phyloP scores from a whole-genome alignment of 2,113 vertebrate species.

The Lagopus leucura region DNA sequence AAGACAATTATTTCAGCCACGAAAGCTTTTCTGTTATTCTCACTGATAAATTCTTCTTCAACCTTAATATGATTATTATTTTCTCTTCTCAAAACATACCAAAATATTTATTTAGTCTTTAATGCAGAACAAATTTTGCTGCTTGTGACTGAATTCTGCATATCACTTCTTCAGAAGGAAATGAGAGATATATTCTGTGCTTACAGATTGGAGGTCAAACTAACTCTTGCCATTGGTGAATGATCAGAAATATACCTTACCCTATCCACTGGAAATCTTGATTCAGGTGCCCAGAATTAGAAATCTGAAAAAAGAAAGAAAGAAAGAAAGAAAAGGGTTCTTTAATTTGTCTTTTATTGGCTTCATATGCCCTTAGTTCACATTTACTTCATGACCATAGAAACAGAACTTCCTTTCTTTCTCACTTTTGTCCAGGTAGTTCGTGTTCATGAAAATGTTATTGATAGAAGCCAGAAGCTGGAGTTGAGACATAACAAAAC shows the following conservation, averaged over 20 bases:
- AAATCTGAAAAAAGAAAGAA: background rate
- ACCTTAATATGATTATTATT: background rate
- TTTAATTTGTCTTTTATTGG: fast-evolving
- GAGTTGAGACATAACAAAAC: background rate
- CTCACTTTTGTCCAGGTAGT: background rate
- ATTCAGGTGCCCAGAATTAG: background rate
- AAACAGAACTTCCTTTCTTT: background rate
- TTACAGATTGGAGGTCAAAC: background rate
- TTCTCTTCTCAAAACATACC: background rate
- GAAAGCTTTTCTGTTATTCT: background rate
- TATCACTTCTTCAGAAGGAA: background rate
- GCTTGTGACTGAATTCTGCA: background rate
- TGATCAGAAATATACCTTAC: background rate
- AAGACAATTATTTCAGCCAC: background rate
- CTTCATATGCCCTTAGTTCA: background rate
- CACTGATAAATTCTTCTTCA: background rate
- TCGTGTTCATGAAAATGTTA: background rate
- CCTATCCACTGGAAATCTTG: background rate
- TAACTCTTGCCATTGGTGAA: background rate
- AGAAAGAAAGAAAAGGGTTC: fast-evolving
- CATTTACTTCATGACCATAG: background rate
- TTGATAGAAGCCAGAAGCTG: background rate
- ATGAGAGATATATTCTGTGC: background rate
- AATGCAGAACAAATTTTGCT: background rate
- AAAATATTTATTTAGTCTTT: background rate